Base-by-base conservation (phyloP, 2,113 vertebrate genomes). In the Arothron firmamentum region DNA sequence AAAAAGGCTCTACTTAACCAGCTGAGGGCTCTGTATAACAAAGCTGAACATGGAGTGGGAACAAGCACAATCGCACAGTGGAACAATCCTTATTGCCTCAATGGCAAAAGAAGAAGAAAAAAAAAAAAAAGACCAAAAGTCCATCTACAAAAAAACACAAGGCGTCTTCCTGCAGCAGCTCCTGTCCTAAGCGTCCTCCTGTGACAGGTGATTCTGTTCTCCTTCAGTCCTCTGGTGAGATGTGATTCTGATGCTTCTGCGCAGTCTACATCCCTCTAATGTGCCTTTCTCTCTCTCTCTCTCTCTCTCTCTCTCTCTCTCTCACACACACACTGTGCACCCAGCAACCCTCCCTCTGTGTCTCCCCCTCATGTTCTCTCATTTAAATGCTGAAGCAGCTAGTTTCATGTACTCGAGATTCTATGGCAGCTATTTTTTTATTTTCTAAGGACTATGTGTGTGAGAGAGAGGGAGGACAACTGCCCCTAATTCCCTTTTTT, bases 301-400 rank as follows among this genome's bases (percentile, higher is more conserved):
- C 80, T 71, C 63, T 34, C 75, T 68, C 72, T 0, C 80, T 71
- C 59, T 41, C 74, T 69, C 72, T 0, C 70, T 69, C 75, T 59
- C 56, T 71, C 59, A n/a, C n/a, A n/a, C n/a, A n/a, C n/a, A n/a
- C 46, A 18, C 47, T 49, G n/a, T 11, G n/a, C 66, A 61, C 57
- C 60, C 67, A 54, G 57, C 48, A 42, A 34, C 78, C 60, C 79
- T 48, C 65, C 61, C 46, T 34, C 75, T 81, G 87, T 31, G 19
- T 61, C 70, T 65, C 62, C 6, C 47, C 50, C n/a, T 57, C 74
- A 45, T 59, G 18, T 62, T 23, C 74, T 69, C 69, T 67, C 64
- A 66, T 54, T 76, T 45, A 65, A 79, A 85, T 89, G 92, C 79
- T 77, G 82, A 79, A 87, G 81, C 88, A 85, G 91, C 90, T 88